Percentiles rank a stretch among this genome's conserved stretches.
phyloP scores from a whole-genome alignment of 1,140 invertebrate genomes.

The Physella acuta region DNA sequence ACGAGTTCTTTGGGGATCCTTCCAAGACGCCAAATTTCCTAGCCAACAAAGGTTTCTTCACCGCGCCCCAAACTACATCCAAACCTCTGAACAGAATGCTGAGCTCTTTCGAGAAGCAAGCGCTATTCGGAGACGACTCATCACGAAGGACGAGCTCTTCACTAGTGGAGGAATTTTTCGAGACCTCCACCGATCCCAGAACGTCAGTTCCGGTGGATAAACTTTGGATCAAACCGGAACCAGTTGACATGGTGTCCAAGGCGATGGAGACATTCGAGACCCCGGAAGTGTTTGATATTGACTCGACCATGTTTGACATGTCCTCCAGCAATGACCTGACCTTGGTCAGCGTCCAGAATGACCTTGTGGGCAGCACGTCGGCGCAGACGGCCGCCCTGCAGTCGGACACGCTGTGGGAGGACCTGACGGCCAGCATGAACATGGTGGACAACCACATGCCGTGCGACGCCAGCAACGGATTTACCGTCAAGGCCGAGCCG shows the following conservation, averaged over 20 bases:
- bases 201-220: not conserved
- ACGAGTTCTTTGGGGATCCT: slow-evolving; percentile 67
- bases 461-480: slow-evolving; percentile 7
- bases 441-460: slow-evolving; percentile 36
- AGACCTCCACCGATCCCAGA: not conserved
- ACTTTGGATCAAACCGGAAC: slow-evolving; percentile 33
- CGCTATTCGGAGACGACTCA: slow-evolving; percentile 48
- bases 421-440: slow-evolving; percentile 50
- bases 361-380: not conserved
- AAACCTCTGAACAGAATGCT: slow-evolving; percentile 21
- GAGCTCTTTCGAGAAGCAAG: slow-evolving; percentile 26
- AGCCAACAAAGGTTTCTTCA: slow-evolving; percentile 10
- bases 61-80: slow-evolving; percentile 5
- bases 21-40: slow-evolving; percentile 9
- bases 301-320: slow-evolving; percentile 37
- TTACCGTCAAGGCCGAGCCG: slow-evolving; percentile 42
- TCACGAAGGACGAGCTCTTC: slow-evolving; percentile 66
- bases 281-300: slow-evolving; percentile 43
- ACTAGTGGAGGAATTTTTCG: slow-evolving; percentile 72
- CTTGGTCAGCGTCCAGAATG: not conserved
- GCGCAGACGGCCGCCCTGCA: slow-evolving; percentile 18
- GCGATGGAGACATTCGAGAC: slow-evolving; percentile 20
- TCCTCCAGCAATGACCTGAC: not conserved
- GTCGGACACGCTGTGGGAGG: slow-evolving; percentile 51
- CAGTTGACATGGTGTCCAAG: slow-evolving; percentile 11